A percentile compares a stretch with the other conserved stretches of the same genome.
Conservation (phyloP, 1,140 invertebrate species). For the Dufourea novaeangliae region DNA sequence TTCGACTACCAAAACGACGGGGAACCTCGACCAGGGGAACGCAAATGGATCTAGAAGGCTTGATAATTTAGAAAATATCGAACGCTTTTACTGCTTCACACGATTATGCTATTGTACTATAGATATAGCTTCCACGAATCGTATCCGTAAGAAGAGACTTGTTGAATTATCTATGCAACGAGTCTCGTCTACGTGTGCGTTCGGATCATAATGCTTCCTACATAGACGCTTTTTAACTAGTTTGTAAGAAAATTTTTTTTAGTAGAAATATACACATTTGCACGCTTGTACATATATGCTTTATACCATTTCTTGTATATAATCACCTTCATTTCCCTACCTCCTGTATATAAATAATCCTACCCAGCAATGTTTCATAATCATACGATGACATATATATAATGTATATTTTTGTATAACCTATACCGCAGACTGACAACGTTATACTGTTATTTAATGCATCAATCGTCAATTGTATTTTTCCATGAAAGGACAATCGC, state of each 20-base stretch:
- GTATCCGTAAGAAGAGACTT: neutral
- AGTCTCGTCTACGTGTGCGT: neutral
- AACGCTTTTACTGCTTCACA: slow-evolving; percentile 50
- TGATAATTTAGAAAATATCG: slow-evolving; percentile 13
- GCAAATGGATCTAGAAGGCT: neutral
- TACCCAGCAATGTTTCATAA: neutral
- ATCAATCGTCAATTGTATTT: slow-evolving; percentile 36
- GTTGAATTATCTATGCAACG: neutral
- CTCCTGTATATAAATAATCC: slow-evolving; percentile 23
- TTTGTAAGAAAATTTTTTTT: slow-evolving; percentile 30
- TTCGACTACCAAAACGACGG: neutral
- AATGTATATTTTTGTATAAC: slow-evolving; percentile 3
- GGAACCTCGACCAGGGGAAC: neutral
- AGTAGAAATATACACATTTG: slow-evolving; percentile 40
- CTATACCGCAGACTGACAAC: neutral
- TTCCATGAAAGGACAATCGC: slow-evolving; percentile 17
- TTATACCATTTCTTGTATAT: slow-evolving; percentile 21
- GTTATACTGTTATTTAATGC: slow-evolving; percentile 1
- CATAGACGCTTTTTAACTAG: slow-evolving; percentile 11
- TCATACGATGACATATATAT: neutral
- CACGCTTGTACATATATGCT: slow-evolving; percentile 47
- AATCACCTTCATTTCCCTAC: neutral
- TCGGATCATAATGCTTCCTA: slow-evolving; percentile 20
- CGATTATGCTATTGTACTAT: neutral
- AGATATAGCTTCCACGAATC: neutral